Conservation (phyloP, 2,113 vertebrate species). For the Lophotis ruficrista region DNA sequence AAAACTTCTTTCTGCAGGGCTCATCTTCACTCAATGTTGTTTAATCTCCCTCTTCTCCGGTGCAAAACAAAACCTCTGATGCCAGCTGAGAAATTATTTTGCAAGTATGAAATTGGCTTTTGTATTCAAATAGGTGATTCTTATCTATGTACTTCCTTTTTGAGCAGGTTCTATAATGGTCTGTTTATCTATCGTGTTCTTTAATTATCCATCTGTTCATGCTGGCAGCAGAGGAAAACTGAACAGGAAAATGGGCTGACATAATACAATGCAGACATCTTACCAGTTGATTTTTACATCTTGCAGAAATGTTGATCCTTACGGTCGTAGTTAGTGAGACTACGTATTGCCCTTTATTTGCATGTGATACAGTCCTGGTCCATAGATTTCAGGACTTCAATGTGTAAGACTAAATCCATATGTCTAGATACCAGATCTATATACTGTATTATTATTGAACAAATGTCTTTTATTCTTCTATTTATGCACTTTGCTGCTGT, state of each 20-base stretch:
- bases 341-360: not conserved
- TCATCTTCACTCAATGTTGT: not conserved
- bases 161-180: not conserved
- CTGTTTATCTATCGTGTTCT: not conserved
- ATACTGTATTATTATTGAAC: not conserved
- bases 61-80: not conserved
- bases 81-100: slow-evolving; percentile 12
- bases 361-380: not conserved
- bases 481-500: not conserved
- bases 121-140: not conserved
- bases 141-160: not conserved
- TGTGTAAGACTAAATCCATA: not conserved
- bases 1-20: not conserved
- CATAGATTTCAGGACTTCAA: not conserved
- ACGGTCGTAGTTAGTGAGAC: not conserved
- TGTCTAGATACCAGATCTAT: not conserved
- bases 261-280: not conserved
- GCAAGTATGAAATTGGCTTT: not conserved
- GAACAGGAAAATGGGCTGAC: slow-evolving; percentile 17
- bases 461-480: not conserved
- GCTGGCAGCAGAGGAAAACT: slow-evolving; percentile 22
- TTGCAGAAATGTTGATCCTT: not conserved
- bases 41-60: not conserved
- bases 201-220: slow-evolving; percentile 40
- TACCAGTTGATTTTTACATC: not conserved